Percentiles rank a stretch among this genome's conserved stretches.
phyloP scores from a whole-genome alignment of 2,797 vertebrate genomes.

The Spinus pinus region DNA sequence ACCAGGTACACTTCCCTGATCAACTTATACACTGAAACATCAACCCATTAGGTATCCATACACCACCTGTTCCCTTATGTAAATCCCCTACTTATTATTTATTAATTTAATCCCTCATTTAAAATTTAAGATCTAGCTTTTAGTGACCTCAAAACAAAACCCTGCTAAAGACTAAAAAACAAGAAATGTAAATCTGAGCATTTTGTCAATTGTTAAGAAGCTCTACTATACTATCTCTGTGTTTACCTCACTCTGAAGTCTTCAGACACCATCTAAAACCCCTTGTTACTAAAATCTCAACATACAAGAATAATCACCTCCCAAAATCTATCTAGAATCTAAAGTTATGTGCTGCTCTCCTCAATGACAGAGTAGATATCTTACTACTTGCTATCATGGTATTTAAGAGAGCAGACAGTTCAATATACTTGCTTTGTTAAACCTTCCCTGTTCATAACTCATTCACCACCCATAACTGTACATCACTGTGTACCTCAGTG shows the following conservation, averaged over 20 bases:
- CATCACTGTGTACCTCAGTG: not conserved
- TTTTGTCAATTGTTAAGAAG: not conserved
- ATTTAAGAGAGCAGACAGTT: not conserved
- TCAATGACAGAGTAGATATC: not conserved
- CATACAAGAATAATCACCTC: not conserved
- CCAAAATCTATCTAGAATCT: not conserved
- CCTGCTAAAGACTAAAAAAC: not conserved
- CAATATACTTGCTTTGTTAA: not conserved
- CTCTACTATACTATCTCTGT: not conserved
- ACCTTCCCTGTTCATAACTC: not conserved
- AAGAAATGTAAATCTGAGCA: not conserved
- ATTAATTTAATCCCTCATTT: not conserved
- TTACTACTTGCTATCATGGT: not conserved
- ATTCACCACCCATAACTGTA: not conserved
- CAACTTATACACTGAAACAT: not conserved
- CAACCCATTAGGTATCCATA: not conserved
- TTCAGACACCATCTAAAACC: not conserved
- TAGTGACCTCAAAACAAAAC: not conserved
- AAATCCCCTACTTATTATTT: not conserved
- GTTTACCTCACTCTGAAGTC: not conserved
- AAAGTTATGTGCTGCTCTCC: not conserved
- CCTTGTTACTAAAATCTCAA: not conserved
- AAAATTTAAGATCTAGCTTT: not conserved
- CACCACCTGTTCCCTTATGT: not conserved
- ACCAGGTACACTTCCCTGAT: not conserved